Evolutionary conservation across 2,888 invertebrate species (phyloP).

Genomic region (Gasteruption jaculator): DNA sequence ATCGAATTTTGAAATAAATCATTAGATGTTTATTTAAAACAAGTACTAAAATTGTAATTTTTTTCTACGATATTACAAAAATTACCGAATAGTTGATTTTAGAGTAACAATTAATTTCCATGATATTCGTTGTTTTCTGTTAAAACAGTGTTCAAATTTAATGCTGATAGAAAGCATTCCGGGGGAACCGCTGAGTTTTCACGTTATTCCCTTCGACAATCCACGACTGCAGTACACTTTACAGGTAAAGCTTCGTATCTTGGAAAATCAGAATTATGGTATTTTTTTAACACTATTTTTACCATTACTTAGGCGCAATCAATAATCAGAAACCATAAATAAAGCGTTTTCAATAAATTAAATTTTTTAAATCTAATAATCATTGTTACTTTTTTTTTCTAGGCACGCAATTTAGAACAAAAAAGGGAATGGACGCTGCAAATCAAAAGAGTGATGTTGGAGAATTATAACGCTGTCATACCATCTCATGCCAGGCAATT

Average conservation of each 20-base stretch:
- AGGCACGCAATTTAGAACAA: conserved; percentile 77
- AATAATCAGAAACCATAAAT: neutral
- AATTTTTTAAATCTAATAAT: no score
- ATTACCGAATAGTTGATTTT: neutral
- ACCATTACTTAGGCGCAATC: neutral
- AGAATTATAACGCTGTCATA: conserved; percentile 89
- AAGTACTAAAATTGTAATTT: no score
- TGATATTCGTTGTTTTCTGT: conserved; percentile 9
- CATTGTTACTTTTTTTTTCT: conserved; percentile 22
- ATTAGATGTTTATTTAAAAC: no score
- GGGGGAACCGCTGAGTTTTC: conserved; percentile 91
- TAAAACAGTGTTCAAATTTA: conserved; percentile 91
- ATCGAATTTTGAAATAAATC: no score
- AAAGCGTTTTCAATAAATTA: no score
- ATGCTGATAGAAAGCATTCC: conserved; percentile 95
- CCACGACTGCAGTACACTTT: conserved; percentile 87
- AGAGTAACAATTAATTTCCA: neutral
- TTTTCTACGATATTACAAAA: neutral
- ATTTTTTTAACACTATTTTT: neutral
- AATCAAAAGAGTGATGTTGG: conserved; percentile 83
- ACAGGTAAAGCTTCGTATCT: conserved; percentile 62
- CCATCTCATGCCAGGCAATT: conserved; percentile 91
- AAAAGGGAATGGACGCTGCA: conserved; percentile 81
- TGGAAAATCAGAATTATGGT: neutral
- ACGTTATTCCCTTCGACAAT: conserved; percentile 94